Percentiles rank a stretch among this genome's conserved stretches.
Conservation (phyloP, 2,113 vertebrate species). For the Equus quagga region DNA sequence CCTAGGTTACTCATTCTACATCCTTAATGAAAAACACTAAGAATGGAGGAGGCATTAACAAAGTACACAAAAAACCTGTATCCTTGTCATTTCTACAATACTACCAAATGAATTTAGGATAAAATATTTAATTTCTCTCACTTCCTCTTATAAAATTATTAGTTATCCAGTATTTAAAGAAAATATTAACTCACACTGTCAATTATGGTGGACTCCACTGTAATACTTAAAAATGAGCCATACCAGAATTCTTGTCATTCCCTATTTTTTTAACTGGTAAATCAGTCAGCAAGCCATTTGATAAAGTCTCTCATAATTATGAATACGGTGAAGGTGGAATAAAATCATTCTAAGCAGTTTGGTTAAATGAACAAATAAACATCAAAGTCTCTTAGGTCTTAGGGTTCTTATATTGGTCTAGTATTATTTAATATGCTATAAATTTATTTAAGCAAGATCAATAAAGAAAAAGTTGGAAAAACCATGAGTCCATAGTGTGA, state of each 20-base stretch:
- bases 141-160: not conserved
- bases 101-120: not conserved
- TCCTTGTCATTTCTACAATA: not conserved
- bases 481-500: not conserved
- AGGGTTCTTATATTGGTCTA: not conserved
- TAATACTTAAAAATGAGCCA: not conserved
- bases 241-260: not conserved
- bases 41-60: not conserved
- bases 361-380: not conserved
- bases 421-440: not conserved
- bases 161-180: not conserved
- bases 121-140: constrained; percentile 16
- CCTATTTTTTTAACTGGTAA: not conserved
- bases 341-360: not conserved
- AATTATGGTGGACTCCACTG: not conserved
- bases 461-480: not conserved
- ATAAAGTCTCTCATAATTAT: constrained; percentile 8
- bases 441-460: not conserved
- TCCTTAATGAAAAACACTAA: not conserved
- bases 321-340: not conserved
- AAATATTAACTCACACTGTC: not conserved
- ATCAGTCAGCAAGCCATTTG: not conserved
- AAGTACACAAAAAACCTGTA: not conserved
- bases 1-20: not conserved
- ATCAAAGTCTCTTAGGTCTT: not conserved